These are phyloP conservation scores for Caloenas nicobarica DNA, from an alignment of 2,113 vertebrate species.

Conservation along the genomic window DNA sequence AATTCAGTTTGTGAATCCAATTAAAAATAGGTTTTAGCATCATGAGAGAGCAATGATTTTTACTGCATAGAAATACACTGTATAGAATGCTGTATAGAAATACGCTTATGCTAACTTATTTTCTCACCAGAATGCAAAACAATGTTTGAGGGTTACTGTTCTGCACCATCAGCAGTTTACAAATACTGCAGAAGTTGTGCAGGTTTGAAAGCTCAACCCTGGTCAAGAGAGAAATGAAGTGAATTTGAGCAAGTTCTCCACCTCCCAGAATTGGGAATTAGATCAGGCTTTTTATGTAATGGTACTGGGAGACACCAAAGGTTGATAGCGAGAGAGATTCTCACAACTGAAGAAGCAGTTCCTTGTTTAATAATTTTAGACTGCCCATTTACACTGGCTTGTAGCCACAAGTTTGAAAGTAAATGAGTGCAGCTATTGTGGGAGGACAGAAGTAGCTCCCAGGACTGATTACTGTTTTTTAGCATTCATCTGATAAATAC, in stretches of 20 bases:
- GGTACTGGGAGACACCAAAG: neutral
- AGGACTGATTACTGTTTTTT: neutral
- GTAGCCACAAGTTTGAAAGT: neutral
- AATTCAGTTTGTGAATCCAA: constrained; percentile 25
- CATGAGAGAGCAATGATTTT: neutral
- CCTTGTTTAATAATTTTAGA: constrained; percentile 26
- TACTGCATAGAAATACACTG: neutral
- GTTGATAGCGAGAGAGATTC: neutral
- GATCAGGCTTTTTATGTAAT: neutral
- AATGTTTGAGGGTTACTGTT: neutral
- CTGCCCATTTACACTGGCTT: constrained; percentile 18
- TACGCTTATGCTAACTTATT: neutral
- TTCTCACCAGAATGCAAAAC: neutral
- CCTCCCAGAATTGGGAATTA: neutral
- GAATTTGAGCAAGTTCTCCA: neutral
- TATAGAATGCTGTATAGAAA: neutral
- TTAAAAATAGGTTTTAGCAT: constrained; percentile 1
- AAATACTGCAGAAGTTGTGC: neutral
- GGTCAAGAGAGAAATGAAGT: neutral
- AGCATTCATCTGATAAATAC: neutral
- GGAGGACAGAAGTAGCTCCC: neutral
- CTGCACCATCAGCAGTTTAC: neutral
- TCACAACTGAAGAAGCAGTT: constrained; percentile 4
- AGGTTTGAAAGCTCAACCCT: neutral
- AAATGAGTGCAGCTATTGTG: constrained; percentile 24